A percentile compares a stretch with the other conserved stretches of the same genome.
Evolutionary conservation across 2,113 vertebrate genomes (phyloP).

Genomic region (Sceloporus tristichus): DNA sequence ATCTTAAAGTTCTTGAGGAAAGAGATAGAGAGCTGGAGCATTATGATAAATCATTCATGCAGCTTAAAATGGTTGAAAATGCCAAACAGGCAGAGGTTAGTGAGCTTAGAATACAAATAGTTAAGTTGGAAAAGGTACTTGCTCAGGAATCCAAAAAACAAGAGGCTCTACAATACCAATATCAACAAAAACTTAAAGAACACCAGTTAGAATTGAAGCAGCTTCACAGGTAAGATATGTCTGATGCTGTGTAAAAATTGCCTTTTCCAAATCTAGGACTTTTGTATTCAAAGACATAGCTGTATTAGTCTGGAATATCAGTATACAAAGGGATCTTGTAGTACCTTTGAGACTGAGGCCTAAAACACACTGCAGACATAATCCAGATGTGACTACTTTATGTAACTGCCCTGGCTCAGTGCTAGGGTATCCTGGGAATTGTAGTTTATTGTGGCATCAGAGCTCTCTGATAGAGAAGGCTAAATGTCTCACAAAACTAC

Average conservation of each 20-base stretch:
- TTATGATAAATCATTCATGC: constrained; percentile 71
- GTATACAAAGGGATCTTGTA: too few species aligned
- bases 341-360: too few species aligned
- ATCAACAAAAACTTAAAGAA: constrained; percentile 64
- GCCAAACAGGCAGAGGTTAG: constrained; percentile 77
- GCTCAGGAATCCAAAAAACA: constrained; percentile 59
- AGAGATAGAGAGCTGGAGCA: constrained; percentile 81
- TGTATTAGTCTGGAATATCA: too few species aligned
- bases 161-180: constrained; percentile 64
- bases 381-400: too few species aligned
- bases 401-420: too few species aligned
- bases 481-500: too few species aligned
- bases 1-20: constrained; percentile 82
- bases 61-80: constrained; percentile 68
- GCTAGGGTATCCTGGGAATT: too few species aligned
- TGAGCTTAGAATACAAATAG: constrained; percentile 75
- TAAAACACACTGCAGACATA: too few species aligned
- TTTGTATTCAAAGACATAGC: neutral
- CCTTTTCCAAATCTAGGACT: neutral
- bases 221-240: constrained; percentile 74
- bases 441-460: too few species aligned
- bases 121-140: constrained; percentile 73
- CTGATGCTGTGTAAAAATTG: neutral
- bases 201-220: constrained; percentile 75
- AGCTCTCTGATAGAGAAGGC: too few species aligned